These are phyloP conservation scores for Steinernema feltiae DNA, from an alignment of 1,140 invertebrate species.

Conservation along the genomic window DNA sequence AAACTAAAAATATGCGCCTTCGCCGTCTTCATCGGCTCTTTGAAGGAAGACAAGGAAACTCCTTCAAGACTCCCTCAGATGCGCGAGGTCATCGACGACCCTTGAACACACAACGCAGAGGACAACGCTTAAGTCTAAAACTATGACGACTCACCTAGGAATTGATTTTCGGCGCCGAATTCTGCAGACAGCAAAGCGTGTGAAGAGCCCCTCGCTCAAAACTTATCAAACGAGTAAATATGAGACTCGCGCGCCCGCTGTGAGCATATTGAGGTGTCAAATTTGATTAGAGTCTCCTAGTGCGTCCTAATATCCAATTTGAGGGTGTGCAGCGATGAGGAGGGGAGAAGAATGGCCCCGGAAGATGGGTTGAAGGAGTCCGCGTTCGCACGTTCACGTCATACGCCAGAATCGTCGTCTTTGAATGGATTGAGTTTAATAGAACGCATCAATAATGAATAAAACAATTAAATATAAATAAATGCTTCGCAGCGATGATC, in stretches of 20 bases:
- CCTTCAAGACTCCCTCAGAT: no score
- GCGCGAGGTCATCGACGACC: no score
- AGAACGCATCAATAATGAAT: slow-evolving; percentile 14
- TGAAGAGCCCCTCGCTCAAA: background rate
- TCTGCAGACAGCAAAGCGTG: background rate
- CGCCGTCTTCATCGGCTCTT: no score
- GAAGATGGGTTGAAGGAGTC: no score
- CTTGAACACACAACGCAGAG: background rate
- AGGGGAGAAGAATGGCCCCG: no score
- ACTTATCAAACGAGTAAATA: background rate
- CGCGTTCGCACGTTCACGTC: no score
- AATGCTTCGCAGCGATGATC: no score
- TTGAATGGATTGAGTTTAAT: no score
- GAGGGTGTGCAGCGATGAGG: no score
- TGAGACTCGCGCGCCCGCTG: background rate
- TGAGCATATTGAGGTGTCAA: background rate
- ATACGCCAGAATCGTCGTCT: no score
- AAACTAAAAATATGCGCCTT: no score
- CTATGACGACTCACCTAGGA: background rate
- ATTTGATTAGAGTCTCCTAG: background rate
- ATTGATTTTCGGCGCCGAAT: background rate
- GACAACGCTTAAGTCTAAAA: background rate
- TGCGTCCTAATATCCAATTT: background rate
- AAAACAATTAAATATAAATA: background rate
- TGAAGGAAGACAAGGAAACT: no score